Evolutionary conservation across 2,113 vertebrate genomes (phyloP).

Genomic region (Probosciger aterrimus): DNA sequence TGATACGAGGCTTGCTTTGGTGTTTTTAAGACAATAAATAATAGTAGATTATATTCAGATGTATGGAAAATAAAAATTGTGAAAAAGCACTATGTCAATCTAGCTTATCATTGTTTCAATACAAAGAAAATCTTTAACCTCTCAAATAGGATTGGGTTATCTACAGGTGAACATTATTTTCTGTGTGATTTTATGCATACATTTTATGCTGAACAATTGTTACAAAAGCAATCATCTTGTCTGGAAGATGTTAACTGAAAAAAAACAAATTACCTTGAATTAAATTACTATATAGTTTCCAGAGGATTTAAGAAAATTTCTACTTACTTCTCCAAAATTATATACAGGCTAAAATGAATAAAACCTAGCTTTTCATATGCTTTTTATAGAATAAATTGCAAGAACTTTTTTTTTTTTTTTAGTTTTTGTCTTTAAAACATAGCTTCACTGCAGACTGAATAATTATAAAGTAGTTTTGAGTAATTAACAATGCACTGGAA

Average conservation of each 20-base stretch:
- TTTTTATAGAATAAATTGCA: background rate
- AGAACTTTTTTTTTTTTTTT: background rate
- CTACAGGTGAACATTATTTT: background rate
- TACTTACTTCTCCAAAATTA: background rate
- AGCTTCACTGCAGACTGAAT: background rate
- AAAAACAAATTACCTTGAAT: constrained; percentile 13
- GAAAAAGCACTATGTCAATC: background rate
- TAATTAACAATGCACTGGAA: background rate
- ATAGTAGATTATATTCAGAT: background rate
- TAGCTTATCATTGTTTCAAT: background rate
- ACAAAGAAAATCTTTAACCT: background rate
- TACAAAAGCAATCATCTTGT: background rate
- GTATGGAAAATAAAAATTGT: background rate
- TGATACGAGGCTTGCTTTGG: background rate
- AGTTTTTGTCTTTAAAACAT: background rate
- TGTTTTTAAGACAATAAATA: background rate
- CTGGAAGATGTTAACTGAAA: constrained; percentile 22
- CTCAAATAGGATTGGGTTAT: background rate
- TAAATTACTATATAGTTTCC: constrained; percentile 18
- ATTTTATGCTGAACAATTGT: background rate
- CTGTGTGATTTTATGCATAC: background rate
- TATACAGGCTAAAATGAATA: background rate
- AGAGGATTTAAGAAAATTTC: background rate
- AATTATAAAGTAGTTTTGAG: background rate
- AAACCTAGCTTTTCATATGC: background rate